Percentiles rank a stretch among this genome's conserved stretches.
phyloP scores from a whole-genome alignment of 2,797 vertebrate species.

The Gallinago solitaria region DNA sequence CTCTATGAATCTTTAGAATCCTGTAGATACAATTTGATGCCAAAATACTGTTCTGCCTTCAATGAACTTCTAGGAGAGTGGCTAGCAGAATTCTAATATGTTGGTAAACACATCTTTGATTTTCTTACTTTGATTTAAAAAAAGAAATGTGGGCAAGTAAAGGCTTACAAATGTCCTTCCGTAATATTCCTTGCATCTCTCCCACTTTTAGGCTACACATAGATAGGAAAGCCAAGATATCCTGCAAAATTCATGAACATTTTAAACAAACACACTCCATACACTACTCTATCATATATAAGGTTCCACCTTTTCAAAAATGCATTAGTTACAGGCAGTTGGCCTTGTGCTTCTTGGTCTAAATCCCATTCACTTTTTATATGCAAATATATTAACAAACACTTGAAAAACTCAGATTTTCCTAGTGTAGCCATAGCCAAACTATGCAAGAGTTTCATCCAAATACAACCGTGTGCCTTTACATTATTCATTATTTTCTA shows the following conservation, averaged over 20 bases:
- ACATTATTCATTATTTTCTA: conserved; percentile 50
- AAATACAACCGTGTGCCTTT: conserved; percentile 30
- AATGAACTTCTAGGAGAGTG: background rate
- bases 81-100: background rate
- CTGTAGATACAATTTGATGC: background rate
- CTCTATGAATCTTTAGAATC: background rate
- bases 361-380: background rate
- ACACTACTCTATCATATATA: background rate
- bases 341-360: background rate
- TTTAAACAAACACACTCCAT: background rate
- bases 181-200: background rate
- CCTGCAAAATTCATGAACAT: background rate
- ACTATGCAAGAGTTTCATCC: background rate
- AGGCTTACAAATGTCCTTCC: background rate
- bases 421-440: background rate
- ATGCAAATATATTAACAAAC: background rate
- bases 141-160: background rate
- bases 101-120: background rate
- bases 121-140: background rate
- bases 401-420: background rate
- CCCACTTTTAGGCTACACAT: background rate
- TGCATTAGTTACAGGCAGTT: background rate
- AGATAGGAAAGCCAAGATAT: background rate
- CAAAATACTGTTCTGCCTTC: background rate
- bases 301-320: background rate